Evolutionary conservation across 1,140 invertebrate species (phyloP), one percentile per base, ranked within the genome.

Genomic region (Bombus confusus): DNA sequence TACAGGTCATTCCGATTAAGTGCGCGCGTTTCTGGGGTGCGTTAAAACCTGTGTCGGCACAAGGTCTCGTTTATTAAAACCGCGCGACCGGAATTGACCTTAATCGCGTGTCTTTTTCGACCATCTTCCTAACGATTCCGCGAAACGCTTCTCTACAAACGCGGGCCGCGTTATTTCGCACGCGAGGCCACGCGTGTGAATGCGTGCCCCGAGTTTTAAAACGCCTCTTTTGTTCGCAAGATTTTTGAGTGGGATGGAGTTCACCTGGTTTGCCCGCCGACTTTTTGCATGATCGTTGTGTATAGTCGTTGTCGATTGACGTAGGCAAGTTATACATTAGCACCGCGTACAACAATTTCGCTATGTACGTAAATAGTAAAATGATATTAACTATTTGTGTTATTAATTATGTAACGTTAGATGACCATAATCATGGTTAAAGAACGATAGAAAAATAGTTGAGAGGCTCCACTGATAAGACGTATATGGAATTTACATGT

Each of bases 21-120:
- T 72, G 41, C 34, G 25, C 52, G 18, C 74, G 72, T 85, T 80
- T 85, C 76, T 88, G 69, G 71, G 57, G 31, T 78, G 86, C 68
- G 64, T 80, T 57, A 77, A 84, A 80, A 76, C 34, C 57, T 68
- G n/a, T 62, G 57, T n/a, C 13, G 39, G n/a, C 69, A 31, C 64
- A 78, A 74, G 57, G 66, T 59, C 64, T 79, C 57, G 64, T 77
- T 79, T 87, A 83, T 79, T 64, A 52, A 83, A 76, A 83, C 80
- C 76, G 64, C 78, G 73, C 86, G 77, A 85, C 72, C 59, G 78
- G 74, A 85, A 69, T 80, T 64, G 71, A 68, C 83, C 79, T 84
- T 81, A 86, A 84, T 74, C 80, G 76, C 41, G 41, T 69, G 83
- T 71, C 64, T 73, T 82, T 81, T 76, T 66, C 59, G 72, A 31